A percentile compares a stretch with the other conserved stretches of the same genome.
These are phyloP conservation scores for Epinephelus cyanopodus DNA, from an alignment of 2,113 vertebrate species.

Conservation along the genomic window DNA sequence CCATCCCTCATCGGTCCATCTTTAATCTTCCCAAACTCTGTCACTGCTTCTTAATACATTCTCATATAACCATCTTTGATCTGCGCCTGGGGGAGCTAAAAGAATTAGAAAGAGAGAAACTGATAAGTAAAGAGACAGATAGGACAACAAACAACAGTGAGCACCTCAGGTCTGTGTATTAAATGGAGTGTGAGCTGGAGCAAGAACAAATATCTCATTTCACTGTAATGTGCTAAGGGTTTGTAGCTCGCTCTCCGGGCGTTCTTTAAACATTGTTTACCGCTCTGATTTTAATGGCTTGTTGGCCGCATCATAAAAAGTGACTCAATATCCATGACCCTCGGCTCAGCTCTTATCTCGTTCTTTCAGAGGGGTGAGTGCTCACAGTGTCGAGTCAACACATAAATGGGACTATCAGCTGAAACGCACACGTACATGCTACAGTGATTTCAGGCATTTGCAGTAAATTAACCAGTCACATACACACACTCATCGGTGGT, in stretches of 20 bases:
- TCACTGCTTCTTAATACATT: conserved; percentile 59
- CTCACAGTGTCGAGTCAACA: conserved; percentile 43
- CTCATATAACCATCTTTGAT: conserved; percentile 68
- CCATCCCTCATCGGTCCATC: conserved; percentile 64
- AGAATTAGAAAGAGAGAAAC: conserved; percentile 63
- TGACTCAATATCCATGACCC: conserved; percentile 65
- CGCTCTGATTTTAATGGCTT: conserved; percentile 77
- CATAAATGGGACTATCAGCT: conserved; percentile 66
- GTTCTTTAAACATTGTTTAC: conserved; percentile 75
- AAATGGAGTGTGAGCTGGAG: conserved; percentile 59
- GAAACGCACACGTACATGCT: conserved; percentile 52
- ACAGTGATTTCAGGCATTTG: conserved; percentile 49
- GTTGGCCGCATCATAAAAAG: conserved; percentile 77
- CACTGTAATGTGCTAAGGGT: conserved; percentile 56
- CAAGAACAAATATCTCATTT: conserved; percentile 74
- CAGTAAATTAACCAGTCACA: conserved; percentile 57
- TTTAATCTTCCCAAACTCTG: conserved; percentile 55
- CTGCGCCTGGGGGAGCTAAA: conserved; percentile 43
- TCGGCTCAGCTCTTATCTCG: conserved; percentile 71
- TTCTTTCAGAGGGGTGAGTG: conserved; percentile 59
- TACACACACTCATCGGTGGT: conserved; percentile 25
- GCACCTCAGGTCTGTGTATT: conserved; percentile 56
- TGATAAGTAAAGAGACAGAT: conserved; percentile 63
- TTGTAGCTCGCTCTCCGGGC: conserved; percentile 53
- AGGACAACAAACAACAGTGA: conserved; percentile 57